Base-by-base conservation (phyloP, 2,113 vertebrate species). In the Trachemys scripta region DNA sequence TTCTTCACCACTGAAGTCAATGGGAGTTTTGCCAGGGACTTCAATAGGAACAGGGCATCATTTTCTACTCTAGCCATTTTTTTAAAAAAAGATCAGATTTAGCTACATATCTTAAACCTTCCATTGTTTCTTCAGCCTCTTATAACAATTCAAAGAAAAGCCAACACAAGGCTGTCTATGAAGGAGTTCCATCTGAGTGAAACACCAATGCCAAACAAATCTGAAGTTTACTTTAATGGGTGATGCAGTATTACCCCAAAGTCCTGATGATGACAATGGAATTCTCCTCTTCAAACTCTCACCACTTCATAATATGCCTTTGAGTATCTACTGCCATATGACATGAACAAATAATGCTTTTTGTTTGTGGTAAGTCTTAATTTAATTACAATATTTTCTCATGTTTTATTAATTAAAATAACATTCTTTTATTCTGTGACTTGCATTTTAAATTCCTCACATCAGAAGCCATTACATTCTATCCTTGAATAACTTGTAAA, bases 91-190 rank as follows among this genome's bases (percentile, higher is more conserved):
- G 62, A 54, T 50, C 50, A 69, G 1, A 7, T 3, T 42, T 88
- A 49, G 7, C 27, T 2, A 10, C 20, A 0, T 24, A 3, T 49
- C 35, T 75, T 45, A 72, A 72, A 1, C 84, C 3, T 76, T 82
- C 13, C 5, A 57, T 5, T 4, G 38, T 65, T 84, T 81, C 2
- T 82, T 82, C 56, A 82, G 2, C 2, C 4, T 59, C 6, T 10
- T 10, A 6, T 9, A 80, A 65, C 1, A 16, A 13, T 27, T 1
- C 1, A 78, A 82, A 85, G 8, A 51, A 50, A 81, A 51, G 10
- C 31, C 51, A 16, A 27, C 27, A 42, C 6, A 5, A 0, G 20
- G n/a, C 19, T 78, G 0, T 0, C 72, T 27, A 3, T 85, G 57
- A 85, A 6, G 80, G 82, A 0, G 1, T 42, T 81, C 89, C 80